A percentile compares a stretch with the other conserved stretches of the same genome.
These are phyloP conservation scores for Halcyon senegalensis DNA, from an alignment of 2,113 vertebrate genomes.

Conservation along the genomic window DNA sequence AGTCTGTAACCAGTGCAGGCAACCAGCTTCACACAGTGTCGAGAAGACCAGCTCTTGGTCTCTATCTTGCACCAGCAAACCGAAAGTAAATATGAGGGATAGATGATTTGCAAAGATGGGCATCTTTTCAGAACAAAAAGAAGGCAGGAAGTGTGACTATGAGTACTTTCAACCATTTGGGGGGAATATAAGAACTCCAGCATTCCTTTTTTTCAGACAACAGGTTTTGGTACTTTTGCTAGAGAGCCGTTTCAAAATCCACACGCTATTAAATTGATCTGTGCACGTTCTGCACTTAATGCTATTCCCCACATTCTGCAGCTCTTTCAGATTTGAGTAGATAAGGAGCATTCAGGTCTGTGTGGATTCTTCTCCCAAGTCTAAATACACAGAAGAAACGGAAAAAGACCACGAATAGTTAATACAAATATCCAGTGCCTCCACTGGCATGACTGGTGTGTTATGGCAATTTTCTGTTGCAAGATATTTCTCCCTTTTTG, in stretches of 20 bases:
- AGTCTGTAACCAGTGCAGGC: neutral
- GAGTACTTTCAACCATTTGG: neutral
- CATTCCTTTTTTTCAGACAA: neutral
- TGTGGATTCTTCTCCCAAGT: neutral
- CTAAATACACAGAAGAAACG: neutral
- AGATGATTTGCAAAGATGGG: neutral
- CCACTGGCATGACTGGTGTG: neutral
- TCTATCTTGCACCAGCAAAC: neutral
- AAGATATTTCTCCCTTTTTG: neutral
- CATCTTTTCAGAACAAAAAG: neutral
- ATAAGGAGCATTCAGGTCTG: neutral
- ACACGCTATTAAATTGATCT: neutral
- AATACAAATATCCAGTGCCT: neutral
- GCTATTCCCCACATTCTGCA: neutral
- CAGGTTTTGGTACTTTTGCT: neutral
- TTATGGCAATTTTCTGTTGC: neutral
- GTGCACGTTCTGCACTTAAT: neutral
- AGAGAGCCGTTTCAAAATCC: neutral
- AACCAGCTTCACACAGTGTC: neutral
- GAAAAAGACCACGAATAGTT: neutral
- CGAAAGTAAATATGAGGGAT: neutral
- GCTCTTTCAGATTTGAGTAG: neutral
- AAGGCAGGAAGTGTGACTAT: neutral
- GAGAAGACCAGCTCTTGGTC: neutral
- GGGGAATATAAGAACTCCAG: neutral